Base-by-base conservation (phyloP, 92 coral and sea anemone species). In the Palythoa grandis region DNA sequence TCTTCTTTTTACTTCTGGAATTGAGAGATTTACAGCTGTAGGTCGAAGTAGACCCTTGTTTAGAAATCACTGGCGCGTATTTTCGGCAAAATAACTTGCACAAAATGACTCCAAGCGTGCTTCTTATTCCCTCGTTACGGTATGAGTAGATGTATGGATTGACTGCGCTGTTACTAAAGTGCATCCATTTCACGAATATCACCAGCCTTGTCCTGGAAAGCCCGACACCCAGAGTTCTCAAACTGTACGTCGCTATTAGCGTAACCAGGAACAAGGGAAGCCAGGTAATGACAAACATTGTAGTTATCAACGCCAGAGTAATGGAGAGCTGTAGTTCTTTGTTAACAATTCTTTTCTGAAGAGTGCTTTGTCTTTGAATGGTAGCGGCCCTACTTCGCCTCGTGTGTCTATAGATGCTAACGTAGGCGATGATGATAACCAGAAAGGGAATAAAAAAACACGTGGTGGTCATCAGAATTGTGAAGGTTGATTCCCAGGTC, bases 171-270 rank as follows among this genome's bases (percentile, higher is more conserved):
- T 95, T 92, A 65, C 93, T 85, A 56, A 91, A 95, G 84, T 95
- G 98, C 93, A 94, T 93, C 88, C 93, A 93, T 70, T 95, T 95
- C 57, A 92, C 96, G 70, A 95, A 93, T 79, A 86, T 92, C 38
- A 94, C 86, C 15, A 95, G 88, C 24, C 93, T 90, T 7, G 68
- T 85, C 13, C 75, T 90, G 58, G 93, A 87, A 60, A 90, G 54
- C 8, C 93, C 88, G 11, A 79, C 71, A 17, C 95, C 95, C 14
- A 93, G 90, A 23, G 88, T 76, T n/a, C 79, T 85, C 1, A 89
- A 78, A 61, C 84, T 68, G 89, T 92, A 91, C 17, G 92, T 92
- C 11, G 91, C 96, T 17, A 95, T 85, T 29, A 92, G 69, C n/a
- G 87, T 90, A 29, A 89, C 91, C 5, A 87, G 77, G 56, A 95